Conservation (phyloP, 2,888 invertebrate genomes). For the Patella caerulea region DNA sequence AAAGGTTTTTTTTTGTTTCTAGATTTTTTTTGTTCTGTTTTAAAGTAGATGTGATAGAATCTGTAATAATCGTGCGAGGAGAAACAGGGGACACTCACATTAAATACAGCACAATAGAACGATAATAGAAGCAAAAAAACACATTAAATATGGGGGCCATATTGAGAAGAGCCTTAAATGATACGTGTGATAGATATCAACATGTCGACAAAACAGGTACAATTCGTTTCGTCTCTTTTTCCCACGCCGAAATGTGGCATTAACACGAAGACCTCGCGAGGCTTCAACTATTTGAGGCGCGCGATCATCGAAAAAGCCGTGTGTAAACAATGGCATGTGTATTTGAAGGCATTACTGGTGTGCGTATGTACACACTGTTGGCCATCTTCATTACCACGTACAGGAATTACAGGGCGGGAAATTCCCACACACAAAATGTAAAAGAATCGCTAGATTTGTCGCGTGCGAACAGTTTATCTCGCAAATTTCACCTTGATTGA, state of each 20-base stretch:
- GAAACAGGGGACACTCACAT: too few relatives aligned
- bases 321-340: conserved; percentile 7
- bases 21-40: too few relatives aligned
- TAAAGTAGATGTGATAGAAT: too few relatives aligned
- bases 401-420: conserved; percentile 26
- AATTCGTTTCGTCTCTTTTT: neutral
- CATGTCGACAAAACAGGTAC: conserved; percentile 1
- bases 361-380: conserved; percentile 13
- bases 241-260: conserved; percentile 9
- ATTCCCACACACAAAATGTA: conserved; percentile 27
- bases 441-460: conserved; percentile 18
- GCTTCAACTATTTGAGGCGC: conserved; percentile 10
- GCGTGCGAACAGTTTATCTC: conserved; percentile 25
- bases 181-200: neutral
- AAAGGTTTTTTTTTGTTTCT: too few relatives aligned
- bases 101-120: too few relatives aligned
- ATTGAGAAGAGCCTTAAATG: too few relatives aligned
- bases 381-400: conserved; percentile 17
- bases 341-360: conserved; percentile 4
- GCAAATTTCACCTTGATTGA: conserved; percentile 25
- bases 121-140: too few relatives aligned
- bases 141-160: too few relatives aligned
- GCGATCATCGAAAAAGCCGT: conserved; percentile 3
- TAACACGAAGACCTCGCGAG: conserved; percentile 10
- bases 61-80: too few relatives aligned